phyloP scores from a whole-genome alignment of 1,140 invertebrate species.

The Dinoponera quadriceps region DNA sequence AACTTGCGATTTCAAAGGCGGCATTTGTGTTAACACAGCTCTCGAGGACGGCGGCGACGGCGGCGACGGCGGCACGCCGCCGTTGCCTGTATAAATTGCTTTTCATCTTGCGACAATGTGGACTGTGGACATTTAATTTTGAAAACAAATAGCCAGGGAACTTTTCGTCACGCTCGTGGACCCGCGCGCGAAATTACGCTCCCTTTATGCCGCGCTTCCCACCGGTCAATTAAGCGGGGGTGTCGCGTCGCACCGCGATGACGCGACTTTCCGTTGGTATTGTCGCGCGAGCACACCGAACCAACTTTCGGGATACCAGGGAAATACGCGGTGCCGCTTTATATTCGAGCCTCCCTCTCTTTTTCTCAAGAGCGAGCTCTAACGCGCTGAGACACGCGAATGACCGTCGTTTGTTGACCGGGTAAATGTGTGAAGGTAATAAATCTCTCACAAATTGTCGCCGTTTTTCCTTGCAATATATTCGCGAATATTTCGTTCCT shows the following conservation, averaged over 20 bases:
- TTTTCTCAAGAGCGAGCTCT: too few species aligned
- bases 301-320: neutral
- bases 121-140: slow-evolving; percentile 59
- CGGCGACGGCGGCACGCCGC: neutral
- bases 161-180: slow-evolving; percentile 33
- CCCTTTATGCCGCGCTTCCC: slow-evolving; percentile 8
- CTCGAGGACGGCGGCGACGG: slow-evolving; percentile 22
- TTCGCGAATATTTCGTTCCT: too few species aligned
- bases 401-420: too few species aligned
- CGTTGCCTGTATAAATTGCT: slow-evolving; percentile 39
- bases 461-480: too few species aligned
- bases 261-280: neutral
- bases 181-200: slow-evolving; percentile 39
- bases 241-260: neutral
- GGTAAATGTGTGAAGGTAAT: too few species aligned
- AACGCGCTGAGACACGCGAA: too few species aligned
- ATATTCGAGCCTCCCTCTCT: neutral
- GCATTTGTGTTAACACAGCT: slow-evolving; percentile 57
- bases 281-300: neutral
- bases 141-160: slow-evolving; percentile 44
- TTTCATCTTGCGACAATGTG: slow-evolving; percentile 51
- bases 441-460: too few species aligned
- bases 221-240: slow-evolving; percentile 43
- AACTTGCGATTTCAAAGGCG: slow-evolving; percentile 64
- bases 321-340: neutral